Evolutionary conservation across 2,888 invertebrate species (phyloP).

Genomic region (Pammene fasciana): DNA sequence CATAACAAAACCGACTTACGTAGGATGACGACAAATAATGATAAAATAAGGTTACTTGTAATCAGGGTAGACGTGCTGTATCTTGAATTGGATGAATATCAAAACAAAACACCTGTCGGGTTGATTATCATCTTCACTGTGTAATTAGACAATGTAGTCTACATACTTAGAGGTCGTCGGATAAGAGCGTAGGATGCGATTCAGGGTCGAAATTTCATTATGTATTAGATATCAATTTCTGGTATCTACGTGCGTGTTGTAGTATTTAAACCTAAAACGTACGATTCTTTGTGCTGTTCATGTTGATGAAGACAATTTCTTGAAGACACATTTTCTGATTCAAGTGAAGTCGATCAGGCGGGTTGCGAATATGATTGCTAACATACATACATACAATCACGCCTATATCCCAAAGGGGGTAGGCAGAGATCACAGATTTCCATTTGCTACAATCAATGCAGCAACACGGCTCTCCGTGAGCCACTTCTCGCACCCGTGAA

Average conservation of each 20-base stretch:
- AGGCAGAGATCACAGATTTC: too few relatives aligned
- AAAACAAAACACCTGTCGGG: constrained; percentile 42
- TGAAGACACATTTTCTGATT: too few relatives aligned
- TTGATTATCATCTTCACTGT: constrained; percentile 29
- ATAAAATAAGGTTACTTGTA: constrained; percentile 30
- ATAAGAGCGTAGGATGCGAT: constrained; percentile 19
- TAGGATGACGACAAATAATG: constrained; percentile 41
- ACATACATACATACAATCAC: too few relatives aligned
- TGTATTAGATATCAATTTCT: neutral
- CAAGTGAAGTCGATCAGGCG: too few relatives aligned
- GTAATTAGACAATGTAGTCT: constrained; percentile 33
- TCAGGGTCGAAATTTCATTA: constrained; percentile 7
- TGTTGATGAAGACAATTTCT: too few relatives aligned
- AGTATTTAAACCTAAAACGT: too few relatives aligned
- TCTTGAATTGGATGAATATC: constrained; percentile 35
- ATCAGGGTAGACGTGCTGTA: constrained; percentile 44
- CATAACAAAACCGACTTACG: constrained; percentile 33
- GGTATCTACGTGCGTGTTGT: neutral
- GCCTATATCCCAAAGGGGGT: too few relatives aligned
- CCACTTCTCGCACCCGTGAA: too few relatives aligned
- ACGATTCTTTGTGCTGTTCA: too few relatives aligned
- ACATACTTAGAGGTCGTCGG: constrained; percentile 23
- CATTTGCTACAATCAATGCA: too few relatives aligned
- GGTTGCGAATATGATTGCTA: neutral
- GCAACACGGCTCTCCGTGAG: too few relatives aligned